Evolutionary conservation across 2,888 invertebrate genomes (phyloP).

Genomic region (Oligia fasciuncula): DNA sequence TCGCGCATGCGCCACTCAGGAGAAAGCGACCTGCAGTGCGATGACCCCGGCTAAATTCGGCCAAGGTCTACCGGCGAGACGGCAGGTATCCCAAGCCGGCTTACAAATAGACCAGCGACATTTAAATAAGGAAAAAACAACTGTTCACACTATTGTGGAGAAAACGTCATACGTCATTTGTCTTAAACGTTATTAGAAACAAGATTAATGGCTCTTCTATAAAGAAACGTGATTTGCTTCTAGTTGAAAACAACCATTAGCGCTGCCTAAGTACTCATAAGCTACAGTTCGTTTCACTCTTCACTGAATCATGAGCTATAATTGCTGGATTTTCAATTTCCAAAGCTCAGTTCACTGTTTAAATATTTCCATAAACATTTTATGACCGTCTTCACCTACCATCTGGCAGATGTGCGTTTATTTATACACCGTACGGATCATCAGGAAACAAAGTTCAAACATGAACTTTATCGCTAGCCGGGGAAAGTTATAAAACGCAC

Average conservation of each 20-base stretch:
- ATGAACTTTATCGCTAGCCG: constrained; percentile 85
- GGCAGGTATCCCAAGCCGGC: constrained; percentile 66
- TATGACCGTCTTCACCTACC: constrained; percentile 75
- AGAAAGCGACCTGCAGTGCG: constrained; percentile 85
- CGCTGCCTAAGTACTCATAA: constrained; percentile 19
- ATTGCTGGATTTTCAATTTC: constrained; percentile 59
- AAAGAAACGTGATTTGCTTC: constrained; percentile 20
- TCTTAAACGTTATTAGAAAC: constrained; percentile 17
- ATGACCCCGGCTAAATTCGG: constrained; percentile 85
- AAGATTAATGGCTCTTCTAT: too few species aligned
- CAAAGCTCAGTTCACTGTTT: constrained; percentile 63
- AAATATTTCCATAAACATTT: constrained; percentile 78
- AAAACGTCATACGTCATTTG: background rate
- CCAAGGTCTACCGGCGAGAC: constrained; percentile 83
- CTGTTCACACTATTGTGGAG: constrained; percentile 10
- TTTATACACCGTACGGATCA: constrained; percentile 81
- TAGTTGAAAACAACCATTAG: constrained; percentile 21
- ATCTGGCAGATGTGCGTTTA: constrained; percentile 81
- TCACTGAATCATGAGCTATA: constrained; percentile 58
- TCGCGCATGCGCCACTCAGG: constrained; percentile 77
- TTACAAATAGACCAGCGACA: constrained; percentile 56
- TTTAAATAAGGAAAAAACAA: constrained; percentile 38
- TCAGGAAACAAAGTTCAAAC: constrained; percentile 83
- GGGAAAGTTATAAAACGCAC: constrained; percentile 86
- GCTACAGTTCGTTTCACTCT: constrained; percentile 50